A percentile compares a stretch with the other conserved stretches of the same genome.
These are phyloP conservation scores for Anguilla rostrata DNA, from an alignment of 2,113 vertebrate genomes.

Conservation along the genomic window DNA sequence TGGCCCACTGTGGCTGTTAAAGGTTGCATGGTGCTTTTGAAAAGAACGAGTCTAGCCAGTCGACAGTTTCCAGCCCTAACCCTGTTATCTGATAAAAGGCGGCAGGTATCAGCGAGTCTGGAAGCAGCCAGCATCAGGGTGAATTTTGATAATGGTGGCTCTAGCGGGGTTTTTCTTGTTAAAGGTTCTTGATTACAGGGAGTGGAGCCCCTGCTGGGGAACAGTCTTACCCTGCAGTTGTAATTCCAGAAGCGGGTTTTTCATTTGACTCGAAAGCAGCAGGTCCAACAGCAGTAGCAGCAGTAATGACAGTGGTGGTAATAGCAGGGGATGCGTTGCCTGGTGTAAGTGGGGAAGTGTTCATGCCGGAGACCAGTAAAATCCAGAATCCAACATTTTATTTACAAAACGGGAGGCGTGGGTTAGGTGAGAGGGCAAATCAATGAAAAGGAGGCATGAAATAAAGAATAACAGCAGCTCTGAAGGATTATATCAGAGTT, in stretches of 20 bases:
- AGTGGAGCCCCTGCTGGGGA: conserved; percentile 22
- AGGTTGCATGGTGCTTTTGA: no score
- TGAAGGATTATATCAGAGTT: conserved; percentile 61
- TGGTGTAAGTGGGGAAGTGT: conserved; percentile 54
- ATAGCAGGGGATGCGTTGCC: conserved; percentile 34
- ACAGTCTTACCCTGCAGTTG: conserved; percentile 44
- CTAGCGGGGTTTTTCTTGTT: background rate
- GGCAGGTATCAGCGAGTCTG: background rate
- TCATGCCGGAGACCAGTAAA: conserved; percentile 48
- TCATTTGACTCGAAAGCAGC: conserved; percentile 49
- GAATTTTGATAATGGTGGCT: background rate
- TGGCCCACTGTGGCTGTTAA: no score
- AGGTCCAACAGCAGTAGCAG: conserved; percentile 34
- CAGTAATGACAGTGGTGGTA: conserved; percentile 50
- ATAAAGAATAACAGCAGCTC: conserved; percentile 64
- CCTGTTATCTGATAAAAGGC: background rate
- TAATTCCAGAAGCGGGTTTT: conserved; percentile 51
- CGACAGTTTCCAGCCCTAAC: no score
- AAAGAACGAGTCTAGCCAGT: no score
- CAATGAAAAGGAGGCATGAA: conserved; percentile 48
- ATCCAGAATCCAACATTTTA: conserved; percentile 43
- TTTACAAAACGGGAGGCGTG: conserved; percentile 44
- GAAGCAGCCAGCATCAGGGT: background rate
- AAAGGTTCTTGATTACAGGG: background rate
- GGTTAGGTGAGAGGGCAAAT: conserved; percentile 53